Evolutionary conservation across 2,797 vertebrate species (phyloP), one percentile per base, ranked within the genome.

Genomic region (Karalla daura): DNA sequence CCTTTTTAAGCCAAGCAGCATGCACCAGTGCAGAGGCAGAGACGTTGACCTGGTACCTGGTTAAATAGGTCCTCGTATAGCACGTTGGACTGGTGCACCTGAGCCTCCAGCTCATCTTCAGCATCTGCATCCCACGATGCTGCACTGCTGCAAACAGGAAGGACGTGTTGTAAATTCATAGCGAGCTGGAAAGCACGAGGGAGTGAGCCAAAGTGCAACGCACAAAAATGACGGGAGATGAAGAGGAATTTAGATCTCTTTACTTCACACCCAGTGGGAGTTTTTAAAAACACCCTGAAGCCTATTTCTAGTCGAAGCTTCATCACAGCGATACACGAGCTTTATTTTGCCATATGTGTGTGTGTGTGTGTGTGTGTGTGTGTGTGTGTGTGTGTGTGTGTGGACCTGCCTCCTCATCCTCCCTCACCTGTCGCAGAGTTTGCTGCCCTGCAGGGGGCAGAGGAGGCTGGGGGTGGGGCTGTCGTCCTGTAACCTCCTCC

Each of bases 1-100:
- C 35, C 5, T 36, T 35, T 30, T 0, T 35, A 6, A 36, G 4
- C 2, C 7, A 15, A 9, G 18, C 15, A 17, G 1, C 20, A 21
- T 14, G 8, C 13, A 14, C 14, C 0, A 9, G 1, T 17, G 2
- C 15, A 52, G 11, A 20, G 53, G 17, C 7, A 14, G 20, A 54
- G 25, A 39, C 3, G 14, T 37, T 0, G 25, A 60, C n/a, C 0
- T 7, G 23, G 14, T 83, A 92, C 86, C 89, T 89, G 86, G 28
- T 60, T 60, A 13, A 83, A 76, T 52, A 91, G 78, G 37, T 89
- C 80, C 39, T 85, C 73, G 2, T 88, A 87, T 39, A 84, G 40
- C 20, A 18, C 20, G 63, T 76, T 81, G 46, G 90, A 90, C 20
- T 76, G 85, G 45, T 90, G 65, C 69, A 75, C 76, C 60, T 85